phyloP scores from a whole-genome alignment of 2,888 invertebrate species.

The Monochamus alternatus region DNA sequence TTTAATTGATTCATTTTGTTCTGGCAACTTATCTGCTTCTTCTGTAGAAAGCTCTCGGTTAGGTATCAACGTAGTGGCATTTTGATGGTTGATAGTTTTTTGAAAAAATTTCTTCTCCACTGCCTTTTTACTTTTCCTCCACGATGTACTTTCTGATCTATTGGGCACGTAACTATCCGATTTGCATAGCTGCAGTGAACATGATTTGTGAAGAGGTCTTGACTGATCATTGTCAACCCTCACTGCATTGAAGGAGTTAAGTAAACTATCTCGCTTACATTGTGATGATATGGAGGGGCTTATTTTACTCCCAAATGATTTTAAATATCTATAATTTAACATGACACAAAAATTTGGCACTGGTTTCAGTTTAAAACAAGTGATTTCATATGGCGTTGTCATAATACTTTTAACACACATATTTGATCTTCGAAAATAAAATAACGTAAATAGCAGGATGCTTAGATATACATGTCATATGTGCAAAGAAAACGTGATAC shows the following conservation, averaged over 20 bases:
- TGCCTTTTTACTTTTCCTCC: not conserved
- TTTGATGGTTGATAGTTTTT: not conserved
- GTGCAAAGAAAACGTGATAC: no score
- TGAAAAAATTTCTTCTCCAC: not conserved
- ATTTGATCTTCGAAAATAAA: not conserved
- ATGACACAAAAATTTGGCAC: slow-evolving; percentile 1
- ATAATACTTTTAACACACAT: not conserved
- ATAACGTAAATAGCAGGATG: no score
- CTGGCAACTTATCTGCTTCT: not conserved
- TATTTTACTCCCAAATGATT: not conserved
- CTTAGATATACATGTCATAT: no score
- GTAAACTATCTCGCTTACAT: not conserved
- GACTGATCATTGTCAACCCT: not conserved
- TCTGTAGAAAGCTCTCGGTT: not conserved
- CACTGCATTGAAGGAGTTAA: not conserved
- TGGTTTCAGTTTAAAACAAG: not conserved
- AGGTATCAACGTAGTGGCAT: not conserved
- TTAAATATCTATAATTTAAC: not conserved
- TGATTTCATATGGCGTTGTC: not conserved
- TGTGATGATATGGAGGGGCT: not conserved
- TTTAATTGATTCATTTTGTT: not conserved
- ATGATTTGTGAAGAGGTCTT: not conserved
- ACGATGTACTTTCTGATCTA: not conserved
- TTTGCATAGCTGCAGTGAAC: not conserved
- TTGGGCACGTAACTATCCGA: not conserved